A percentile compares a stretch with the other conserved stretches of the same genome.
phyloP scores from a whole-genome alignment of 2,113 vertebrate genomes.

The human region DNA sequence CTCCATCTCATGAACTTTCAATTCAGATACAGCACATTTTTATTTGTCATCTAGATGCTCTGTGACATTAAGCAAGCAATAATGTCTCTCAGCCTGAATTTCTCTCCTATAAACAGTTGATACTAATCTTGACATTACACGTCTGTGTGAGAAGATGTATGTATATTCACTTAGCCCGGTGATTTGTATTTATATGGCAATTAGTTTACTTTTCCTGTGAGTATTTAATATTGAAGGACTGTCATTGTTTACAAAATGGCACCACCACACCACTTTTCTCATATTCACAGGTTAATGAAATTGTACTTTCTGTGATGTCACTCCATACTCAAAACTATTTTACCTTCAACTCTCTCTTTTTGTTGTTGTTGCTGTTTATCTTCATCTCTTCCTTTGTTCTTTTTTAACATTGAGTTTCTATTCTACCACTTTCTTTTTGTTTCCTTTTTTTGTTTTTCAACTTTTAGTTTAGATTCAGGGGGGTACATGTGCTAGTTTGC shows the following conservation, averaged over 20 bases:
- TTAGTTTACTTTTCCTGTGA: background rate
- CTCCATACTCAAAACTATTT: background rate
- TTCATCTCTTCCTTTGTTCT: background rate
- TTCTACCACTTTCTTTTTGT: background rate
- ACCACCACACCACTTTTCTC: background rate
- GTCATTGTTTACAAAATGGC: background rate
- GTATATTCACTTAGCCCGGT: background rate
- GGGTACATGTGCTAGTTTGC: too few relatives aligned
- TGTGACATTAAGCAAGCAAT: background rate
- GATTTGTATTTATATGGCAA: background rate
- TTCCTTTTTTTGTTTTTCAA: too few relatives aligned
- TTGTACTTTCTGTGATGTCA: background rate
- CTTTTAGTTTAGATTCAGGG: too few relatives aligned
- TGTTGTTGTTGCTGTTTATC: background rate
- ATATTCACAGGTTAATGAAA: background rate
- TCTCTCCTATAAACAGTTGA: background rate
- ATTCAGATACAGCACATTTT: background rate
- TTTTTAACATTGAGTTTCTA: background rate
- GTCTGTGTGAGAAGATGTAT: background rate
- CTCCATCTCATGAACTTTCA: fast-evolving
- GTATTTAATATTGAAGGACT: background rate
- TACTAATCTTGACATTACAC: background rate
- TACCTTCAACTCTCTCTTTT: background rate
- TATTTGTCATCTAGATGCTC: background rate
- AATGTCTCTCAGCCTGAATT: background rate